Evolutionary conservation across 1,140 invertebrate genomes (phyloP).

Genomic region (Brachionus asplanchnoidis): DNA sequence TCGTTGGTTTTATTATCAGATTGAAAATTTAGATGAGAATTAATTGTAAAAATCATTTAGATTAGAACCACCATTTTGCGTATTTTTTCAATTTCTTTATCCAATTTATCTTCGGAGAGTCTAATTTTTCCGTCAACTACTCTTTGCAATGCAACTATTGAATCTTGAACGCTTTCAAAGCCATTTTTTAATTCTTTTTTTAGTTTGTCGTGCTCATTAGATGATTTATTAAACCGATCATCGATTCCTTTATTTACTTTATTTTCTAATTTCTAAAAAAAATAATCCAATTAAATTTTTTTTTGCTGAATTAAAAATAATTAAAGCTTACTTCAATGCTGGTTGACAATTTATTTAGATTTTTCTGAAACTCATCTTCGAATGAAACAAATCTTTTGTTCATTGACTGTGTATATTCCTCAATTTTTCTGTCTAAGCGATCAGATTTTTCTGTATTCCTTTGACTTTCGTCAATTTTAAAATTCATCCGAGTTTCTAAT

Average conservation of each 20-base stretch:
- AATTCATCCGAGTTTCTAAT: not conserved
- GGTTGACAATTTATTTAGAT: constrained; percentile 25
- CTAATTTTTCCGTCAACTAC: constrained; percentile 32
- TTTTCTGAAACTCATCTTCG: constrained; percentile 37
- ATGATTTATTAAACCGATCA: constrained; percentile 4
- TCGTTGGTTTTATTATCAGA: no score
- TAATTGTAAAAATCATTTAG: not conserved
- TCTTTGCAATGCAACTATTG: constrained; percentile 13
- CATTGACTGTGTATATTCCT: constrained; percentile 33
- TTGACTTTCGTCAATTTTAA: constrained; percentile 23
- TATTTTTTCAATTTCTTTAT: constrained; percentile 36
- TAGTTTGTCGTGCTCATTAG: not conserved
- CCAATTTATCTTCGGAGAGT: constrained; percentile 12
- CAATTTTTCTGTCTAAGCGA: constrained; percentile 31
- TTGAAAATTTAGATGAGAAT: not conserved
- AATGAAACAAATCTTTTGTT: constrained; percentile 39
- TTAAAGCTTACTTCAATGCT: constrained; percentile 15
- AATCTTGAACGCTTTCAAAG: constrained; percentile 42
- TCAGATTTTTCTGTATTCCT: constrained; percentile 33
- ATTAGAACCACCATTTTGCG: constrained; percentile 38
- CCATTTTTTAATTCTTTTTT: constrained; percentile 20
- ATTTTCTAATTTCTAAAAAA: constrained; percentile 32
- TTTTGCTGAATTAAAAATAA: not conserved
- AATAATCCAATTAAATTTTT: not conserved
- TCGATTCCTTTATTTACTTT: constrained; percentile 33